Percentiles rank a stretch among this genome's conserved stretches.
Evolutionary conservation across 2,113 vertebrate genomes (phyloP).

Genomic region (Apus apus): DNA sequence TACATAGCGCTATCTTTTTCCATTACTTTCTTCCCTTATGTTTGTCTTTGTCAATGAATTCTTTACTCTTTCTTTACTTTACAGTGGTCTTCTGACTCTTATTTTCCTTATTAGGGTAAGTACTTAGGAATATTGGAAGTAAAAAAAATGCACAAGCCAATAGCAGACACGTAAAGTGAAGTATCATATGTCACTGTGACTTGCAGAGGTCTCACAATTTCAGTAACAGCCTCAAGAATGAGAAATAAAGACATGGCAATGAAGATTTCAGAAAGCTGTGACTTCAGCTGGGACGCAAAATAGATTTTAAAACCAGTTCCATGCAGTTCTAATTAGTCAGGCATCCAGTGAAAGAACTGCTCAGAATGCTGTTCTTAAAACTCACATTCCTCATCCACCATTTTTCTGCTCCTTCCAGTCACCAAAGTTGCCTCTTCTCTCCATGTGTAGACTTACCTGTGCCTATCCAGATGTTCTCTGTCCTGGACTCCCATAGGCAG

Average conservation of each 20-base stretch:
- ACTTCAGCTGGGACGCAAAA: neutral
- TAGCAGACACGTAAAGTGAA: neutral
- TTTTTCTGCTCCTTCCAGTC: neutral
- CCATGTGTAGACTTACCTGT: neutral
- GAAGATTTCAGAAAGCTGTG: neutral
- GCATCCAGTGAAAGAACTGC: neutral
- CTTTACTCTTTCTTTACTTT: too few relatives aligned
- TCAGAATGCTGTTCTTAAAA: neutral
- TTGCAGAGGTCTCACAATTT: neutral
- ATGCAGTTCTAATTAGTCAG: neutral
- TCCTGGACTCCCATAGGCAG: neutral
- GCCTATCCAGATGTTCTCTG: neutral
- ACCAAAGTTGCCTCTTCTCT: neutral
- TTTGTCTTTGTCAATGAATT: neutral
- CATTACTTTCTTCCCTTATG: neutral
- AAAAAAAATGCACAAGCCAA: neutral
- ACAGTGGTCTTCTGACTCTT: neutral
- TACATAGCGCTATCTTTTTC: neutral
- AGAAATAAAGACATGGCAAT: neutral
- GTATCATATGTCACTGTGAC: neutral
- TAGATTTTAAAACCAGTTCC: neutral
- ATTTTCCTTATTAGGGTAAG: neutral
- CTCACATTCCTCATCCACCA: neutral
- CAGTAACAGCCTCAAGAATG: neutral
- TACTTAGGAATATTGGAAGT: neutral